phyloP scores from a whole-genome alignment of 2,888 invertebrate genomes.

The Sinopyrophorus schimmeli region DNA sequence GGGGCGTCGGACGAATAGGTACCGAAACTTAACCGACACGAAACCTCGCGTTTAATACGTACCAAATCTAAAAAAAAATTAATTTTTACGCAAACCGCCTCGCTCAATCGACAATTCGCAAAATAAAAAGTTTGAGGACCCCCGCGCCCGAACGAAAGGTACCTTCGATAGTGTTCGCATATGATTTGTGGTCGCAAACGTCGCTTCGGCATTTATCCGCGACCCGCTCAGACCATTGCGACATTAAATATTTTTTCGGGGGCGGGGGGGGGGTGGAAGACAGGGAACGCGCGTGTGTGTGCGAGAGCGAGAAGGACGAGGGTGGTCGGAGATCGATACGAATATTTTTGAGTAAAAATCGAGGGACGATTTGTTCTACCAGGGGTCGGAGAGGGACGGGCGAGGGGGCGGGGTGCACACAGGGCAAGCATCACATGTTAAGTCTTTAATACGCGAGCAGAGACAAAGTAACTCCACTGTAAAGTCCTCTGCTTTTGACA shows the following conservation, averaged over 20 bases:
- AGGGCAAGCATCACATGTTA: conserved; percentile 40
- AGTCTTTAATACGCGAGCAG: conserved; percentile 41
- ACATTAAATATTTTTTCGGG: conserved; percentile 47
- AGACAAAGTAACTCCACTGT: conserved; percentile 53
- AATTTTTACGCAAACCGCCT: no score
- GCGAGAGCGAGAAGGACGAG: conserved; percentile 30
- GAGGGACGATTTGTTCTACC: no score
- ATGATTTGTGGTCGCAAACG: conserved; percentile 52
- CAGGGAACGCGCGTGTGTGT: conserved; percentile 39
- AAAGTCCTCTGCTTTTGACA: conserved; percentile 53
- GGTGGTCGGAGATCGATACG: conserved; percentile 28
- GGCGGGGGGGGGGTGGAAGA: conserved; percentile 33
- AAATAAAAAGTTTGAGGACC: no score
- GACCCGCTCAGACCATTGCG: conserved; percentile 47
- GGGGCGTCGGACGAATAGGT: no score
- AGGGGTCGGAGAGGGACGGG: conserved; percentile 1
- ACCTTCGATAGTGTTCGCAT: no score
- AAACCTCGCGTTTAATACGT: no score
- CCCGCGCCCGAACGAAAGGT: no score
- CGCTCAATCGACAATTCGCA: no score
- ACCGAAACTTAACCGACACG: no score
- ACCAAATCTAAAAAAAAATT: no score
- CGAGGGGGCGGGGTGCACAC: conserved; percentile 19
- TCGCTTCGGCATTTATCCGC: conserved; percentile 45
- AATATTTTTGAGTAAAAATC: no score